Evolutionary conservation across 1,140 invertebrate genomes (phyloP).

Genomic region (Bicyclus anynana): DNA sequence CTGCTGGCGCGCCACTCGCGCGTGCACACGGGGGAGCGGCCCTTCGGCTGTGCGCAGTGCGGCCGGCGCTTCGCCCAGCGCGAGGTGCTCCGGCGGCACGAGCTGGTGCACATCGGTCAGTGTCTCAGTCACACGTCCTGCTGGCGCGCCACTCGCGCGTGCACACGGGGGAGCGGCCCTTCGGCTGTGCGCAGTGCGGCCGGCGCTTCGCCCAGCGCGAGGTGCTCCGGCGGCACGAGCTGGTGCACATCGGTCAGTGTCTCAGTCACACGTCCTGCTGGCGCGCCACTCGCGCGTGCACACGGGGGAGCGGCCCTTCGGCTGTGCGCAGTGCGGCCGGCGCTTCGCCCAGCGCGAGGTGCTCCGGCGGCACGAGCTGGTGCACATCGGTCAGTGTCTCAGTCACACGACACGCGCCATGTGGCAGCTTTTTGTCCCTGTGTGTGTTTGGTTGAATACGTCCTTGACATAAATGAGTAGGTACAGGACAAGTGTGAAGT

Average conservation of each 20-base stretch:
- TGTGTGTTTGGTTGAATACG: too few relatives aligned
- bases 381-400: conserved; percentile 84
- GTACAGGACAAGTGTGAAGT: too few relatives aligned
- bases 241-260: conserved; percentile 86
- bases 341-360: conserved; percentile 89
- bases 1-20: conserved; percentile 87
- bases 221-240: conserved; percentile 88
- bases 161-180: conserved; percentile 88
- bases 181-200: conserved; percentile 84
- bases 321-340: conserved; percentile 84
- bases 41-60: conserved; percentile 86
- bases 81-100: conserved; percentile 88
- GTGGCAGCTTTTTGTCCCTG: too few relatives aligned
- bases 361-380: conserved; percentile 88
- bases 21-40: conserved; percentile 87
- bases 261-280: conserved; percentile 85
- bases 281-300: conserved; percentile 87
- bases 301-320: conserved; percentile 87
- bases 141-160: conserved; percentile 87
- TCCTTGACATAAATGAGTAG: too few relatives aligned
- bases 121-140: conserved; percentile 82
- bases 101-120: conserved; percentile 88
- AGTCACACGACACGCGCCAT: too few relatives aligned
- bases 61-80: conserved; percentile 86
- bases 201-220: conserved; percentile 87